Percentiles rank a stretch among this genome's conserved stretches.
phyloP scores from a whole-genome alignment of 2,888 invertebrate species.

The Archips crataeganus region DNA sequence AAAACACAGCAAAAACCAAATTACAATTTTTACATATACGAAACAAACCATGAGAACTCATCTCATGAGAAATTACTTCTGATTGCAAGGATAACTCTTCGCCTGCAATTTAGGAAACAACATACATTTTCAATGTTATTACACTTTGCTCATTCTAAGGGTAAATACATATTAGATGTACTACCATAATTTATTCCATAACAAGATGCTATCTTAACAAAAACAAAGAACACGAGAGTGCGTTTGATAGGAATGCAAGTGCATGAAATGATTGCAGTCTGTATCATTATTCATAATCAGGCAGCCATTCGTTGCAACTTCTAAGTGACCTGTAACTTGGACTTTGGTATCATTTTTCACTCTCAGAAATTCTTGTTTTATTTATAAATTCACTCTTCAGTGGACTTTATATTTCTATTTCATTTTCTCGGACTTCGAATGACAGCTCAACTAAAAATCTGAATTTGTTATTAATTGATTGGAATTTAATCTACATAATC shows the following conservation, averaged over 20 bases:
- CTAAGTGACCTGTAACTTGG: constrained; percentile 37
- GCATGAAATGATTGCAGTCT: constrained; percentile 38
- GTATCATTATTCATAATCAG: constrained; percentile 49
- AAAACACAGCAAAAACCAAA: background rate
- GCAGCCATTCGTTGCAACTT: constrained; percentile 38
- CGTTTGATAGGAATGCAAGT: constrained; percentile 40
- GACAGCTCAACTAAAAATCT: constrained; percentile 5
- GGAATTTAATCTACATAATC: constrained; percentile 5
- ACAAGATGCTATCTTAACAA: constrained; percentile 24
- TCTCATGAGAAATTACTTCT: constrained; percentile 13
- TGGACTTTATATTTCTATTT: constrained; percentile 9
- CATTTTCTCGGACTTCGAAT: background rate
- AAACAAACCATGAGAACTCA: background rate
- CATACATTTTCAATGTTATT: constrained; percentile 18
- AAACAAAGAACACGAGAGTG: constrained; percentile 38
- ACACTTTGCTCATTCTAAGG: constrained; percentile 22
- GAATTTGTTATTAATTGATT: constrained; percentile 19
- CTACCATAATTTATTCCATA: constrained; percentile 15
- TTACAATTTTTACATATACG: background rate
- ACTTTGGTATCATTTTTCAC: constrained; percentile 30
- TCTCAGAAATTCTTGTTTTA: constrained; percentile 18
- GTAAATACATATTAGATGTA: constrained; percentile 14
- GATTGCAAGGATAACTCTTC: constrained; percentile 12
- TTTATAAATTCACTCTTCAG: constrained; percentile 16
- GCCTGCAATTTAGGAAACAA: constrained; percentile 31